Evolutionary conservation across 2,113 vertebrate species (phyloP), one percentile per base, ranked within the genome.

Genomic region (Thomomys bottae): DNA sequence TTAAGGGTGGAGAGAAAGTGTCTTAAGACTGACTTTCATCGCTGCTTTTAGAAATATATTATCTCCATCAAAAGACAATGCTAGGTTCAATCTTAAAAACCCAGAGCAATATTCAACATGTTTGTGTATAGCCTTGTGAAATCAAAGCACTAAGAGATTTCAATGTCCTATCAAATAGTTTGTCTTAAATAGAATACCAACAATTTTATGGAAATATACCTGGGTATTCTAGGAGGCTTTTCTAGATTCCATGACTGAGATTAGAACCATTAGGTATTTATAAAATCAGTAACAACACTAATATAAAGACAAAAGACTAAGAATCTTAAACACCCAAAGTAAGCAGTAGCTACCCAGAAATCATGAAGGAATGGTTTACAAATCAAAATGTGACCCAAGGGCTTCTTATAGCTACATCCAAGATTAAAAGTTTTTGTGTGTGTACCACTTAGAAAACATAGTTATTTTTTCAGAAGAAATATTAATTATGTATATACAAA

Each of bases 381-480:
- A 73, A 73, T 68, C n/a, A 84, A 94, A 90, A 66, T 54, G 57
- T 24, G 77, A 54, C 32, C 42, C 57, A 76, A 38, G 81, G 20
- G 4, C 32, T 54, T 88, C 45, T 8, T 5, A 85, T 36, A 82
- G 20, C 17, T 72, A 36, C 54, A 24, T 24, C 20, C 75, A 45
- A 32, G 57, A 78, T 84, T 57, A 36, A 67, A 68, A 72, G 36
- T 64, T 76, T 87, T 66, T 10, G n/a, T 66, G 45, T 42, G 49
- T 72, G 67, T 45, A 67, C 21, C 42, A 61, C 77, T 67, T 90
- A 85, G 0, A 20, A 21, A 75, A 54, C n/a, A 91, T 3, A 57
- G 18, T 71, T 81, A 66, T 82, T 84, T 85, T 88, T 38, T 75
- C 45, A 84, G 30, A 72, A n/a, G 54, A 81, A 94, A 88, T 90